phyloP scores from a whole-genome alignment of 2,888 invertebrate genomes.

The Macrophya alboannulata region DNA sequence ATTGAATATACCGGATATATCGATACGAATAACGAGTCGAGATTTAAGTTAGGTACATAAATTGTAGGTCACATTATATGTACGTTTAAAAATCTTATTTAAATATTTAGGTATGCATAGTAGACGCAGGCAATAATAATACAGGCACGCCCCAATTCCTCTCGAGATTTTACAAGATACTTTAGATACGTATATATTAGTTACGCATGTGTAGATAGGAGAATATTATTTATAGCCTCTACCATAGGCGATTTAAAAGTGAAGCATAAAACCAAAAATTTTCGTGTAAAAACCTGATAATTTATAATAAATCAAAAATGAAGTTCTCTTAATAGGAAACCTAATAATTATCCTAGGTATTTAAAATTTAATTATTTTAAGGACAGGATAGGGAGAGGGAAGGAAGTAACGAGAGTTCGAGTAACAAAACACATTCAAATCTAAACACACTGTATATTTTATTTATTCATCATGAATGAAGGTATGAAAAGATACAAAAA shows the following conservation, averaged over 20 bases:
- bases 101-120: slow-evolving; percentile 22
- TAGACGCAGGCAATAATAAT: background rate
- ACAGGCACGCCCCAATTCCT: slow-evolving; percentile 27
- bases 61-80: slow-evolving; percentile 33
- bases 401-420: background rate
- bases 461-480: background rate
- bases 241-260: background rate
- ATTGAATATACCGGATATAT: slow-evolving; percentile 24
- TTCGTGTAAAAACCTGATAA: background rate
- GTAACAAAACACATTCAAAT: background rate
- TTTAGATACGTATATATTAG: background rate
- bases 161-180: background rate
- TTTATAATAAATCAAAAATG: background rate
- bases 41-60: background rate
- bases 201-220: background rate
- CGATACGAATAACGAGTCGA: background rate
- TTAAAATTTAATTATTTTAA: background rate
- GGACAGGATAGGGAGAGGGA: background rate
- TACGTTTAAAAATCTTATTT: background rate
- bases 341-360: background rate
- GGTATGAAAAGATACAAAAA: background rate
- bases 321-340: too few relatives aligned
- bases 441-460: slow-evolving; percentile 4
- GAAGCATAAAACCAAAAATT: background rate
- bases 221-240: background rate